A percentile compares a stretch with the other conserved stretches of the same genome.
phyloP scores from a whole-genome alignment of 2,113 vertebrate genomes.

The Conger conger region DNA sequence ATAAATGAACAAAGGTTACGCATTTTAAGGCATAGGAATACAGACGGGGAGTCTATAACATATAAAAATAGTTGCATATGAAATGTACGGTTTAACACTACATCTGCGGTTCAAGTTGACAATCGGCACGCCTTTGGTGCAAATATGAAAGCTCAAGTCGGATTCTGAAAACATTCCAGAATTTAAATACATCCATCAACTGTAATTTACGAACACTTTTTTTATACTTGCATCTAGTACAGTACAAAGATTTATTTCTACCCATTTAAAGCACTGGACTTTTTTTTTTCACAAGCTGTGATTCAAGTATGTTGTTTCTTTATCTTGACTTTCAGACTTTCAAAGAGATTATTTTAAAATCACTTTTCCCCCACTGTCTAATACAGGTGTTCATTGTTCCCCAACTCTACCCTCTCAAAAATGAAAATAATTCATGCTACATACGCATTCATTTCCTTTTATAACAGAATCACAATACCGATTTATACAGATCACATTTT shows the following conservation, averaged over 20 bases:
- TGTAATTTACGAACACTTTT: neutral
- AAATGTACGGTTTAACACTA: slow-evolving; percentile 34
- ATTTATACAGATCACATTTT: slow-evolving; percentile 11
- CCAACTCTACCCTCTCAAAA: neutral
- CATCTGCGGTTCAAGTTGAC: slow-evolving; percentile 35
- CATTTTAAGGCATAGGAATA: slow-evolving; percentile 72
- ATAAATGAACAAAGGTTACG: slow-evolving; percentile 65
- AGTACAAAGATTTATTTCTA: slow-evolving; percentile 59
- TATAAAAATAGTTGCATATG: slow-evolving; percentile 60
- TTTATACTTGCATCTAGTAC: slow-evolving; percentile 40
- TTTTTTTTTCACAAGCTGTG: slow-evolving; percentile 7
- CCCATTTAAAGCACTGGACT: slow-evolving; percentile 20
- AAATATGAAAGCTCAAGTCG: slow-evolving; percentile 31
- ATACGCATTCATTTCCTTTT: neutral
- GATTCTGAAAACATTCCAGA: slow-evolving; percentile 23
- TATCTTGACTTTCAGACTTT: neutral
- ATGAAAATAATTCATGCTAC: neutral
- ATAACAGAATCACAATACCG: neutral
- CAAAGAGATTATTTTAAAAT: neutral
- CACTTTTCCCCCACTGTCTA: neutral
- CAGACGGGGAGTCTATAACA: slow-evolving; percentile 45
- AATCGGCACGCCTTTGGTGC: slow-evolving; percentile 43
- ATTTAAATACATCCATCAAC: slow-evolving; percentile 8
- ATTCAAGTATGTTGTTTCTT: slow-evolving; percentile 11
- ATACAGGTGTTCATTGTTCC: neutral